Evolutionary conservation across 1,140 invertebrate genomes (phyloP), one percentile per base, ranked within the genome.

Genomic region (Tetramorium simillimum): DNA sequence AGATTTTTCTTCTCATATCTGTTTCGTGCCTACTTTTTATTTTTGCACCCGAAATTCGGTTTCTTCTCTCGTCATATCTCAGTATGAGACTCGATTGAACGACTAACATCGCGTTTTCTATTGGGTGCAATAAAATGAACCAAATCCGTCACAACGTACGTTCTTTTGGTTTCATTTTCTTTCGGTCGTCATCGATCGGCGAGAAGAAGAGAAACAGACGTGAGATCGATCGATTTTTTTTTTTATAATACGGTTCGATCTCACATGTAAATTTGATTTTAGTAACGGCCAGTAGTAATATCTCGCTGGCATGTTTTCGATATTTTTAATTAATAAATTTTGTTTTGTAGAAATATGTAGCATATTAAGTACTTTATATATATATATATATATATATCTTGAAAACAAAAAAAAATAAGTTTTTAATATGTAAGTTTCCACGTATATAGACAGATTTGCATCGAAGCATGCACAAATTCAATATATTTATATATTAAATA

Each of bases 401-500:
- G n/a, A 1, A 43, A 43, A 18, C 43, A 33, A 28, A 7, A 37
- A 33, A 33, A 43, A 4, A 43, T 58, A 33, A 33, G 33, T 18
- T 87, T 84, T 88, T 40, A 28, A 28, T 21, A n/a, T 5, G 24
- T 18, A 37, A 65, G 10, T 46, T 80, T 67, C 16, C 53, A 28
- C 9, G 12, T 37, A 24, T 14, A 5, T 46, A 43, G n/a, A 51
- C 58, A 43, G n/a, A 73, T 88, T 87, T 80, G 73, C 84, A 63
- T 78, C 46, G 2, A 69, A 49, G 86, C 46, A 81, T 87, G 73
- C 87, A 86, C 72, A 46, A 72, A 72, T 62, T 86, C 82, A 84
- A 86, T 69, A 80, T 86, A 87, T 70, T 77, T 88, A 91, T 62
- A 80, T 70, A 87, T 80, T 88, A 86, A 63, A 60, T 56, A 40